Evolutionary conservation across 2,113 vertebrate species (phyloP), one percentile per base, ranked within the genome.

Genomic region (Pygoscelis antarcticus): DNA sequence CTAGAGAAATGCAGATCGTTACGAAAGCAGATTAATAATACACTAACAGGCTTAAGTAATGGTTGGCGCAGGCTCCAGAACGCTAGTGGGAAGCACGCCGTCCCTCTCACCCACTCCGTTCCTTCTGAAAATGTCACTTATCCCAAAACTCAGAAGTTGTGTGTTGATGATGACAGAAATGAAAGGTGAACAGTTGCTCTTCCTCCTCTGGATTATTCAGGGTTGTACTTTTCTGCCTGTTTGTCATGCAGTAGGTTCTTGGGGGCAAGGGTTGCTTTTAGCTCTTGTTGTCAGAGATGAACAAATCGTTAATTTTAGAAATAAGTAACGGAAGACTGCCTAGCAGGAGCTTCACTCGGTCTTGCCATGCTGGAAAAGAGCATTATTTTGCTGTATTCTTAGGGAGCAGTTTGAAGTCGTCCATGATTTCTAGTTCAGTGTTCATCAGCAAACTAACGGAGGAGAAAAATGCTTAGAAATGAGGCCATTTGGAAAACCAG

Each of bases 71-170:
- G 74, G 90, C 86, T 96, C 74, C 91, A 92, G 93, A 89, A 70
- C 16, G 87, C 61, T 29, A 16, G 91, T 96, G 91, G 95, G 95
- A 87, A 97, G 93, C 87, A 44, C 13, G 3, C n/a, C 19, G 38
- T 87, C 89, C 77, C 79, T 58, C 92, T 90, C 94, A 83, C 93
- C 96, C 93, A 94, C 91, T 97, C 95, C 81, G 2, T 97, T 89
- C 89, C 87, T 90, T 76, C 71, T 89, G 81, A 46, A 97, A 93
- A 97, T 96, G 89, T 93, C 95, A 95, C 62, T 94, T 84, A 58
- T 5, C 91, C 89, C 87, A 23, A 51, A 93, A 85, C 91, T 87
- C 87, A 29, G 32, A 49, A 82, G 75, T 42, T 91, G 65, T 64
- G 65, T 70, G 25, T 89, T 83, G 61, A 0, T 83, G 94, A 74